These are phyloP conservation scores for Caenorhabditis tropicalis DNA, from an alignment of 1,140 invertebrate species.

Conservation along the genomic window DNA sequence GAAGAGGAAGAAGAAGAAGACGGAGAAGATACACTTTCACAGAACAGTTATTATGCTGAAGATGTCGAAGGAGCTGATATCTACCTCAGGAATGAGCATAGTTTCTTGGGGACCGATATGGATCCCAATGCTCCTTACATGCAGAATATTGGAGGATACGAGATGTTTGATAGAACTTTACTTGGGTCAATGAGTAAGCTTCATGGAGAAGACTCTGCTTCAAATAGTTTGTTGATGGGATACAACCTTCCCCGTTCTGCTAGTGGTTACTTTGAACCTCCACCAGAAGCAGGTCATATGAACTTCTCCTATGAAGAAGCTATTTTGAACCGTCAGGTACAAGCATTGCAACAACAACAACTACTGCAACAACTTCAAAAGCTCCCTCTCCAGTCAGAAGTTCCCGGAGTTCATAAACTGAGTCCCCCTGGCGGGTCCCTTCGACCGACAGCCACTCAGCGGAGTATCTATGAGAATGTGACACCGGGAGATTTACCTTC, in stretches of 20 bases:
- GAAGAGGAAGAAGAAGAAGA: constrained; percentile 7
- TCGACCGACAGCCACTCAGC: not conserved
- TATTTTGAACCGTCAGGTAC: not conserved
- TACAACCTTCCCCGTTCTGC: constrained; percentile 40
- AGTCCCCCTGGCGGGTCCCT: not conserved
- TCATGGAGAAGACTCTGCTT: constrained; percentile 34
- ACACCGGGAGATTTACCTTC: not conserved
- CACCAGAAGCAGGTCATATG: not conserved
- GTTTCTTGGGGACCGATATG: not conserved
- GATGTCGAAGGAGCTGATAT: constrained; percentile 15
- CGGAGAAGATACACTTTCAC: constrained; percentile 19
- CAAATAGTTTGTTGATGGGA: not conserved
- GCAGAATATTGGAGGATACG: not conserved
- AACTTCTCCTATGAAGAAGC: constrained; percentile 2
- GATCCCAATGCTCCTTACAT: not conserved
- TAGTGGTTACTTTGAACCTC: constrained; percentile 49
- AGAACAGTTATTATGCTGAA: constrained; percentile 41
- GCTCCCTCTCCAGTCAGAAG: not conserved
- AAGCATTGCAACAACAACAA: constrained; percentile 22
- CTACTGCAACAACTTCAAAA: constrained; percentile 14
- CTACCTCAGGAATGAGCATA: constrained; percentile 7
- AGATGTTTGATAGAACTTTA: not conserved
- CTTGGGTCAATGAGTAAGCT: constrained; percentile 44
- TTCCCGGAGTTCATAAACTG: constrained; percentile 7
- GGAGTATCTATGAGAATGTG: constrained; percentile 31